These are phyloP conservation scores for Drosophila subsilvestris DNA, from an alignment of 2,888 invertebrate species.

Conservation along the genomic window DNA sequence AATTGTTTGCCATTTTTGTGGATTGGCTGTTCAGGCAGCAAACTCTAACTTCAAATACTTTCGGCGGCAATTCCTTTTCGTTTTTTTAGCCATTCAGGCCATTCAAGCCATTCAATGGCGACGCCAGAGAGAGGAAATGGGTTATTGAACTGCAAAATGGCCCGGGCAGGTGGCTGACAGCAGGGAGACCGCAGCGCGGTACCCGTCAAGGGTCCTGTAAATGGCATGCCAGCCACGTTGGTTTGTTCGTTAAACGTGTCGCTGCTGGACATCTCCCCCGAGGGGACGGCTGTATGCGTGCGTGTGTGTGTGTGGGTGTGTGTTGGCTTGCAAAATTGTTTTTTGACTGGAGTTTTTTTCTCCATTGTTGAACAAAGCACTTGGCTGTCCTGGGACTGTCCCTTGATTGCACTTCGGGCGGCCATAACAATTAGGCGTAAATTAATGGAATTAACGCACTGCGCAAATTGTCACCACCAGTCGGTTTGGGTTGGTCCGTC, in stretches of 20 bases:
- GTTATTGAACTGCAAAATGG: conserved; percentile 63
- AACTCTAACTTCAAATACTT: conserved; percentile 37
- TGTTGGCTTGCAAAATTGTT: conserved; percentile 34
- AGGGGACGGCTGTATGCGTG: conserved; percentile 12
- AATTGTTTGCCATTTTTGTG: conserved; percentile 71
- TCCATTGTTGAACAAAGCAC: conserved; percentile 32
- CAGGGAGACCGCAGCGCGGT: conserved; percentile 18
- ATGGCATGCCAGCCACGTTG: conserved; percentile 41
- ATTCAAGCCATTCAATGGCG: conserved; percentile 2
- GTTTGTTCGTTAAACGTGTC: conserved; percentile 37
- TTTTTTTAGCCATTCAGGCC: background rate
- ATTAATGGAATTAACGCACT: conserved; percentile 77
- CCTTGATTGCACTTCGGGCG: conserved; percentile 77
- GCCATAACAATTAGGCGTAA: conserved; percentile 76
- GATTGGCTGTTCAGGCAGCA: conserved; percentile 45
- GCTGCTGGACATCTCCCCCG: conserved; percentile 18
- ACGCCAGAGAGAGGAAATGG: conserved; percentile 48
- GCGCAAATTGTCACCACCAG: conserved; percentile 59
- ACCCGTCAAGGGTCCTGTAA: conserved; percentile 33
- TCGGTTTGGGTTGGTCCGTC: conserved; percentile 4
- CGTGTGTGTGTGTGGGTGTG: conserved; percentile 12
- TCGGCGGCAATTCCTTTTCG: conserved; percentile 18
- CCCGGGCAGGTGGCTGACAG: conserved; percentile 28
- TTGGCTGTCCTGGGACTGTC: conserved; percentile 31
- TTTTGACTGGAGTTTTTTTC: conserved; percentile 18